Conservation (phyloP, 2,797 vertebrate genomes). For the Coregonus suidteri region DNA sequence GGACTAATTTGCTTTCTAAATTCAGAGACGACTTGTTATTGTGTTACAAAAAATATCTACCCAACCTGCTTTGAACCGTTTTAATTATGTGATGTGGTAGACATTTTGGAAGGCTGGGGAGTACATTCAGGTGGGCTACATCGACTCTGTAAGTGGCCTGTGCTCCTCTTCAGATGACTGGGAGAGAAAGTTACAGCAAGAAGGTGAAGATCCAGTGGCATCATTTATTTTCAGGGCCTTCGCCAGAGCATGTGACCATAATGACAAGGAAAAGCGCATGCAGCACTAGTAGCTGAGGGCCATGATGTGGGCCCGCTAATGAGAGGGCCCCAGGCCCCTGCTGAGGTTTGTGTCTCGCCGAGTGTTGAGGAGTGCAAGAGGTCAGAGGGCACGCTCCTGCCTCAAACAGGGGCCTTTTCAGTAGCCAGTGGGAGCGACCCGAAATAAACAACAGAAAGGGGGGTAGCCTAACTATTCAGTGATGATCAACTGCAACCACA, state of each 20-base stretch:
- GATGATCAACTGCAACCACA: background rate
- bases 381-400: background rate
- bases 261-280: slow-evolving; percentile 1
- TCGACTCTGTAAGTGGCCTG: too few species aligned
- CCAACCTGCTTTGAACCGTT: background rate
- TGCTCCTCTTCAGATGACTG: background rate
- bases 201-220: background rate
- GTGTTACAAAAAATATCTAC: background rate
- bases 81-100: background rate
- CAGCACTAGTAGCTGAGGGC: background rate
- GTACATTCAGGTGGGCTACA: background rate
- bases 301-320: slow-evolving; percentile 61
- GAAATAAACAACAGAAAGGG: background rate
- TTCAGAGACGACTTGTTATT: background rate
- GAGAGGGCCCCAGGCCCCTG: slow-evolving; percentile 44
- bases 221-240: slow-evolving; percentile 27
- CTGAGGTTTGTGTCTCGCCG: slow-evolving; percentile 41
- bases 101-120: background rate
- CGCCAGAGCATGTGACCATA: slow-evolving; percentile 12
- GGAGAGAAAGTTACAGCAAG: slow-evolving; percentile 7
- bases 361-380: background rate
- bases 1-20: background rate
- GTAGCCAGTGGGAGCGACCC: background rate
- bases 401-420: background rate
- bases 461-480: background rate